phyloP scores from a whole-genome alignment of 2,797 vertebrate genomes.

The Takifugu rubripes region DNA sequence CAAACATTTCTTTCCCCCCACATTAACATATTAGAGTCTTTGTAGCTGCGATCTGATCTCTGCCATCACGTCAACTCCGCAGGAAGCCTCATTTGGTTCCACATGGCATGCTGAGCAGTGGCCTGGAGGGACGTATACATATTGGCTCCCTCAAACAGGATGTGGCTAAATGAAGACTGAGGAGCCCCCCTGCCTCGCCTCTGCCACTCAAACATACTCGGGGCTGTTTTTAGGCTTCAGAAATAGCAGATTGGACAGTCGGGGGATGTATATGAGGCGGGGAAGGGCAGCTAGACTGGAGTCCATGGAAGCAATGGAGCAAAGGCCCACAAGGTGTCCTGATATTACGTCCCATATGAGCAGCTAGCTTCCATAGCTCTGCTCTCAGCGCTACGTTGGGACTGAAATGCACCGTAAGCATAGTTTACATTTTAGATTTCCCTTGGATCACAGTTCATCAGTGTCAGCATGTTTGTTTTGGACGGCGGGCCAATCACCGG shows the following conservation, averaged over 20 bases:
- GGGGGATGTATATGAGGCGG: conserved; percentile 17
- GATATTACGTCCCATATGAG: conserved; percentile 25
- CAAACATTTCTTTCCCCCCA: conserved; percentile 43
- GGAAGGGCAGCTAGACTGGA: conserved; percentile 38
- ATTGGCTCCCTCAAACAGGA: conserved; percentile 64
- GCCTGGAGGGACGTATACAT: conserved; percentile 52
- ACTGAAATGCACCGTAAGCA: conserved; percentile 22
- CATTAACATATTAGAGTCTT: conserved; percentile 49
- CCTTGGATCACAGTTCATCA: conserved; percentile 58
- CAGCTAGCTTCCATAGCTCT: conserved; percentile 34
- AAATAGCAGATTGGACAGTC: conserved; percentile 51
- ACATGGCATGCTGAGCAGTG: conserved; percentile 49
- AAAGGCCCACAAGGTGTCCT: conserved; percentile 56
- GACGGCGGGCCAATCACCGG: conserved; percentile 50
- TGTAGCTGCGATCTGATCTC: conserved; percentile 43
- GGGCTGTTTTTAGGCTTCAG: conserved; percentile 52
- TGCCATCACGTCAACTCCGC: conserved; percentile 33
- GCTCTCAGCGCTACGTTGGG: conserved; percentile 34
- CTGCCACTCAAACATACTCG: conserved; percentile 60
- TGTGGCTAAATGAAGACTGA: conserved; percentile 60
- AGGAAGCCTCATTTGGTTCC: conserved; percentile 45
- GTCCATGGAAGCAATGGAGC: conserved; percentile 55
- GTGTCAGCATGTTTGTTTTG: conserved; percentile 61
- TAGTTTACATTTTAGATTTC: conserved; percentile 41
- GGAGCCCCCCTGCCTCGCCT: conserved; percentile 37